These are phyloP conservation scores for Alexandromys fortis DNA, from an alignment of 2,113 vertebrate genomes.

Conservation along the genomic window DNA sequence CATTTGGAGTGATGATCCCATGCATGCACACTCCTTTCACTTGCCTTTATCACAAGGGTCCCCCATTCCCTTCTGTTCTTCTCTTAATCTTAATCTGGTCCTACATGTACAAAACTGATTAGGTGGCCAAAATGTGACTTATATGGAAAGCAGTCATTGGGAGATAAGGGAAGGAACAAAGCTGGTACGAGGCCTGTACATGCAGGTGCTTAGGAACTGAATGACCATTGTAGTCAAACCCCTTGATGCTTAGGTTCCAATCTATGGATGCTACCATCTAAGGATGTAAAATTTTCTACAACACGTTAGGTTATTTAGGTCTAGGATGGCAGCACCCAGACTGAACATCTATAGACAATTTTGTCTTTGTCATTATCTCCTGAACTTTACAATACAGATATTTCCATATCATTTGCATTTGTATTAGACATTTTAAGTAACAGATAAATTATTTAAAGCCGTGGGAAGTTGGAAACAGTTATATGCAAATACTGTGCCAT, in stretches of 20 bases:
- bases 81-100: background rate
- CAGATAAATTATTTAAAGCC: background rate
- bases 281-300: background rate
- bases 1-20: background rate
- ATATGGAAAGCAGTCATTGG: background rate
- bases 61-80: background rate
- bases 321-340: background rate
- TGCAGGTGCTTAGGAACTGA: background rate
- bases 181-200: background rate
- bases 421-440: background rate
- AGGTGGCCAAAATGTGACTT: background rate
- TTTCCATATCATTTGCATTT: background rate
- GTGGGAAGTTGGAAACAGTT: background rate
- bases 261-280: background rate
- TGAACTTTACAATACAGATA: background rate
- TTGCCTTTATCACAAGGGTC: background rate
- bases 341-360: background rate
- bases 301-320: background rate
- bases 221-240: background rate
- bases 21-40: rapidly evolving
- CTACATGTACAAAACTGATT: background rate
- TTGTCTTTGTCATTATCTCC: background rate
- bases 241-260: background rate
- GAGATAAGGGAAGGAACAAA: background rate
- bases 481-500: background rate